Percentiles rank a stretch among this genome's conserved stretches.
Conservation (phyloP, 1,140 invertebrate genomes). For the Cardiocondyla obscurior region DNA sequence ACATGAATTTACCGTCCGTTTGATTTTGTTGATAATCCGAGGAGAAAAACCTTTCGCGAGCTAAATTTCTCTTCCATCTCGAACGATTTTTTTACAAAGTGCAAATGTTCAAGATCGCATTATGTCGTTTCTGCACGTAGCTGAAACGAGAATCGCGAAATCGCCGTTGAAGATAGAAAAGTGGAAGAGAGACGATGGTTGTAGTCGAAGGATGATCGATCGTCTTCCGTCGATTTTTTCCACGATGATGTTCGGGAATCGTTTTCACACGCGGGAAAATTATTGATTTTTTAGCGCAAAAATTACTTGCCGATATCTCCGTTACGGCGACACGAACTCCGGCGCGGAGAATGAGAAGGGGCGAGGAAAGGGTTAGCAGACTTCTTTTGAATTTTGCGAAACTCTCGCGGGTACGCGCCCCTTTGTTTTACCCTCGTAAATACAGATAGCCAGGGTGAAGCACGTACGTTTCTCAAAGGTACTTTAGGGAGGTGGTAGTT, state of each 20-base stretch:
- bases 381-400: slow-evolving; percentile 78
- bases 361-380: slow-evolving; percentile 69
- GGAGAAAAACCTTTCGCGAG: not conserved
- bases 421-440: slow-evolving; percentile 79
- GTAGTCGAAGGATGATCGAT: not conserved
- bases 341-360: not conserved
- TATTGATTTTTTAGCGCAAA: slow-evolving; percentile 55
- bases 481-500: slow-evolving; percentile 44
- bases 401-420: slow-evolving; percentile 64
- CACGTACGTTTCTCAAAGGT: slow-evolving; percentile 55
- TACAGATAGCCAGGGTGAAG: slow-evolving; percentile 74
- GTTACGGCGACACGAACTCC: not conserved
- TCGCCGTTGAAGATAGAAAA: not conserved
- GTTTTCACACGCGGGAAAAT: slow-evolving; percentile 62
- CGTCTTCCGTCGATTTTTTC: not conserved
- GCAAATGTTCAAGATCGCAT: not conserved
- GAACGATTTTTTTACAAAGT: not conserved
- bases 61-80: not conserved
- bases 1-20: not conserved
- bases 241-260: slow-evolving; percentile 47
- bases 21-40: not conserved
- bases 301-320: slow-evolving; percentile 9
- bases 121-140: not conserved
- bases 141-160: slow-evolving; percentile 6
- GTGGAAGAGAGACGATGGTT: not conserved